phyloP scores from a whole-genome alignment of 2,113 vertebrate genomes.

The Heliornis fulica region DNA sequence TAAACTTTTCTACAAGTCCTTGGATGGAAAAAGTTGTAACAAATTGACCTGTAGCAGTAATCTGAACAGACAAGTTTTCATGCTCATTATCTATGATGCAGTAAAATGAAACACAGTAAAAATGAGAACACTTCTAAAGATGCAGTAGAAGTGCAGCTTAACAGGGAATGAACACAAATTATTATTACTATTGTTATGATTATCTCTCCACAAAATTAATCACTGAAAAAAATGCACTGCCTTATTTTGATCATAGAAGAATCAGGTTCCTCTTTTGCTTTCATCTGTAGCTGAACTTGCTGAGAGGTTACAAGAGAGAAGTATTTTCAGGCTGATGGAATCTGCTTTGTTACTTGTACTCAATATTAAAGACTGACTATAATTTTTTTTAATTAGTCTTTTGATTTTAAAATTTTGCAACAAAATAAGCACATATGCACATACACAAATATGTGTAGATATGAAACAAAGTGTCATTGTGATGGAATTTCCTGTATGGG shows the following conservation, averaged over 20 bases:
- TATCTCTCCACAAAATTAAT: background rate
- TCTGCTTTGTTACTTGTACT: background rate
- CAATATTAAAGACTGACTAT: background rate
- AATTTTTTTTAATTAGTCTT: background rate
- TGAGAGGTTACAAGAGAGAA: background rate
- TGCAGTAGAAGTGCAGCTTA: background rate
- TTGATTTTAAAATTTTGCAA: background rate
- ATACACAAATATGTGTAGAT: background rate
- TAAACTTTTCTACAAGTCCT: background rate
- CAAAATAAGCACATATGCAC: background rate
- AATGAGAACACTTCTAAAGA: background rate
- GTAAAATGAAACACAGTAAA: background rate
- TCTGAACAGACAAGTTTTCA: background rate
- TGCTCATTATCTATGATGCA: background rate
- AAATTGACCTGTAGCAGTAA: background rate
- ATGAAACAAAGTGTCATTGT: background rate
- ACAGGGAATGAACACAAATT: background rate
- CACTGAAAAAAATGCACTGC: background rate
- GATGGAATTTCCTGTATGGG: background rate
- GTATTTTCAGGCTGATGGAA: background rate
- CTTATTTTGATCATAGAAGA: background rate
- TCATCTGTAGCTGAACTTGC: background rate
- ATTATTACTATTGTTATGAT: background rate
- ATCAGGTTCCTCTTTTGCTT: background rate
- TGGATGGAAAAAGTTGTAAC: background rate